Percentiles rank a stretch among this genome's conserved stretches.
These are phyloP conservation scores for Daphoenositta chrysoptera DNA, from an alignment of 2,113 vertebrate genomes.

Conservation along the genomic window DNA sequence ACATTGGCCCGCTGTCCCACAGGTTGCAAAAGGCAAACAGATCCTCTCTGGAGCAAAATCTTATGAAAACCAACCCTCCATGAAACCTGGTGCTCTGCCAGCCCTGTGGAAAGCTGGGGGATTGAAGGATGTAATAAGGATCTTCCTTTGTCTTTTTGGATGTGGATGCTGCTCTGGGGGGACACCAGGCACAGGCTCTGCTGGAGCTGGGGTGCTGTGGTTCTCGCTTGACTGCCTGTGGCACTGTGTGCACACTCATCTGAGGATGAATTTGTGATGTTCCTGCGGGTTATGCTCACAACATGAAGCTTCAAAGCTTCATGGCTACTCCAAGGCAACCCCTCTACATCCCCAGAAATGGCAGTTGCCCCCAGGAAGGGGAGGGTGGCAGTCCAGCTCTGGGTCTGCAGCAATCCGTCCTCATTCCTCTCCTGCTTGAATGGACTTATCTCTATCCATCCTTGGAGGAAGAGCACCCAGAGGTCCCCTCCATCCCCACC, in stretches of 20 bases:
- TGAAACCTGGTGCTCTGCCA: background rate
- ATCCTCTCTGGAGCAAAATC: background rate
- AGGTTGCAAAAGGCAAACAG: accelerated
- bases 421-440: background rate
- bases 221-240: accelerated
- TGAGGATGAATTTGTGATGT: background rate
- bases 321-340: background rate
- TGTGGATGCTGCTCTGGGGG: background rate
- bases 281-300: background rate
- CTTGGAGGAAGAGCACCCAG: background rate
- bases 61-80: background rate
- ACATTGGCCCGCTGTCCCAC: background rate
- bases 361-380: background rate
- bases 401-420: background rate
- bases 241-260: background rate
- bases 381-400: background rate
- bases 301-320: background rate
- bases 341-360: background rate
- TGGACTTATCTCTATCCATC: background rate
- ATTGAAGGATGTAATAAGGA: background rate
- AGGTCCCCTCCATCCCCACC: background rate
- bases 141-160: accelerated
- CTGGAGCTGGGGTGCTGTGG: background rate
- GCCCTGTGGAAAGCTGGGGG: background rate
- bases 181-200: background rate